Percentiles rank a stretch among this genome's conserved stretches.
Evolutionary conservation across 2,113 vertebrate species (phyloP).

Genomic region (Calyptommatus sinebrachiatus): DNA sequence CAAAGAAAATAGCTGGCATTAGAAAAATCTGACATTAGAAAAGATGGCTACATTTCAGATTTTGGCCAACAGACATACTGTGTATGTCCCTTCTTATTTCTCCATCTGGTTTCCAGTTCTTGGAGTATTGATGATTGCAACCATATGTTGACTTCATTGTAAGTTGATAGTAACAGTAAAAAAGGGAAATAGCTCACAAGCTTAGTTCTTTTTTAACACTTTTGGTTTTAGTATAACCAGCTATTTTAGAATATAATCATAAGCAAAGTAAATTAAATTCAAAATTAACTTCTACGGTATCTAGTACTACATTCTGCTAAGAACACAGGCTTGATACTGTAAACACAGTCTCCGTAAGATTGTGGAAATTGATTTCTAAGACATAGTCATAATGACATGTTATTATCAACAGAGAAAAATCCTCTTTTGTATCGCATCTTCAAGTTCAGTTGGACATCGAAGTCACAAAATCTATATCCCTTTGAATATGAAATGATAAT

Average conservation of each 20-base stretch:
- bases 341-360: background rate
- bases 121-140: background rate
- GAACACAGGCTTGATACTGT: background rate
- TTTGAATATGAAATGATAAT: background rate
- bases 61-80: background rate
- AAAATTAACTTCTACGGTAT: background rate
- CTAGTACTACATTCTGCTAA: background rate
- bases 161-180: background rate
- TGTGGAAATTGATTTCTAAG: background rate
- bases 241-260: background rate
- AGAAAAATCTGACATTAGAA: background rate
- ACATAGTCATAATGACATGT: background rate
- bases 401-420: background rate
- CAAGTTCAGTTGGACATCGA: too few relatives aligned
- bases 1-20: background rate
- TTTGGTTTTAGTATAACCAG: background rate
- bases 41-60: background rate
- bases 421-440: background rate
- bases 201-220: background rate
- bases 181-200: background rate
- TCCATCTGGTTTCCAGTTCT: constrained; percentile 1
- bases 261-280: background rate
- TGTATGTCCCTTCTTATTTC: background rate
- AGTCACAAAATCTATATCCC: background rate
- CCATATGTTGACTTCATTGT: background rate